phyloP scores from a whole-genome alignment of 2,797 vertebrate species.

The Myotis pilosus region DNA sequence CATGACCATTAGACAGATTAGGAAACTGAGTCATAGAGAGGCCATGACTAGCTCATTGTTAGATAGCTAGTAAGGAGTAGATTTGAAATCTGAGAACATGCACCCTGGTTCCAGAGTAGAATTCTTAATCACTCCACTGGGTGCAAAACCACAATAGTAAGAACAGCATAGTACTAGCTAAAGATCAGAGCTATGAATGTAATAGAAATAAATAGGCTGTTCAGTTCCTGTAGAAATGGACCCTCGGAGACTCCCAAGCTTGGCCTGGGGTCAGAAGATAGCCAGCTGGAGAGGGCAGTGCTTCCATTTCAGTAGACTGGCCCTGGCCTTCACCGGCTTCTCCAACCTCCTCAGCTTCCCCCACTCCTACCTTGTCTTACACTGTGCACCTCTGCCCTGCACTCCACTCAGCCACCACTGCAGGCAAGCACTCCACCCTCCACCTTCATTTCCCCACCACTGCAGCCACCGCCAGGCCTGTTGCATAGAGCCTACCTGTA shows the following conservation, averaged over 20 bases:
- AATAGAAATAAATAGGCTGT: not conserved
- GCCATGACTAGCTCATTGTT: not conserved
- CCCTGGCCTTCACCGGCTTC: not conserved
- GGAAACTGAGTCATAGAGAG: not conserved
- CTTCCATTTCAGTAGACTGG: not conserved
- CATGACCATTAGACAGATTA: not conserved
- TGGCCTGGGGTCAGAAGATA: not conserved
- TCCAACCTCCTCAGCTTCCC: not conserved
- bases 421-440: constrained; percentile 32
- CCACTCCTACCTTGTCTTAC: not conserved
- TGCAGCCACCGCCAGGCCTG: constrained; percentile 45
- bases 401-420: not conserved
- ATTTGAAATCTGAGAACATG: not conserved
- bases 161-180: not conserved
- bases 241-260: not conserved
- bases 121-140: not conserved
- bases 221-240: constrained; percentile 7
- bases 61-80: not conserved
- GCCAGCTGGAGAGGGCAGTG: not conserved
- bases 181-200: not conserved
- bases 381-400: not conserved
- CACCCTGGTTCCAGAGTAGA: not conserved
- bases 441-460: not conserved
- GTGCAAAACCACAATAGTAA: not conserved
- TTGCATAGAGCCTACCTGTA: constrained; percentile 76